A percentile compares a stretch with the other conserved stretches of the same genome.
phyloP scores from a whole-genome alignment of 2,888 invertebrate genomes.

The Scelioninae gen. 1 region DNA sequence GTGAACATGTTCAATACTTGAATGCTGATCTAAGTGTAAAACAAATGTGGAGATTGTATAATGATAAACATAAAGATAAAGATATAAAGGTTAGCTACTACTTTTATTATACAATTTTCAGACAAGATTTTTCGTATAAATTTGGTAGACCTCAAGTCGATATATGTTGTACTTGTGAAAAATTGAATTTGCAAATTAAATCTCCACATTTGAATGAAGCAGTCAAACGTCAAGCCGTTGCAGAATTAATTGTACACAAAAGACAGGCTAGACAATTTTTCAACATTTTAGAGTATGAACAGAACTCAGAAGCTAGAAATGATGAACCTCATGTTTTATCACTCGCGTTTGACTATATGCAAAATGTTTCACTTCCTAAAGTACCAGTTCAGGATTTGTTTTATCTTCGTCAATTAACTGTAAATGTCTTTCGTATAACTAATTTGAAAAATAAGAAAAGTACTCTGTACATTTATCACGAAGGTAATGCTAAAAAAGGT shows the following conservation, averaged over 20 bases:
- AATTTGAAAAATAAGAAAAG: conserved; percentile 9
- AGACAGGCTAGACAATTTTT: conserved; percentile 18
- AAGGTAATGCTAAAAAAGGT: conserved; percentile 23
- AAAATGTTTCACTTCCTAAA: conserved; percentile 19
- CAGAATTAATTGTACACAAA: conserved; percentile 27
- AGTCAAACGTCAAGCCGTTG: conserved; percentile 7
- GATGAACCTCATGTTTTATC: conserved; percentile 14
- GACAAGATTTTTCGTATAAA: conserved; percentile 20
- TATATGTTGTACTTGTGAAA: conserved; percentile 22
- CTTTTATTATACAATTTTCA: conserved; percentile 11
- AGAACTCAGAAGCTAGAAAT: conserved; percentile 1
- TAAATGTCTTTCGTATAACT: conserved; percentile 17
- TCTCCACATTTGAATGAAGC: conserved; percentile 17
- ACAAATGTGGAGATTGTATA: conserved; percentile 21
- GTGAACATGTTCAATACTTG: conserved; percentile 16
- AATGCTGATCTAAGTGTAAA: conserved; percentile 20
- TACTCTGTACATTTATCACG: conserved; percentile 18
- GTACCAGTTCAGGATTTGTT: conserved; percentile 27
- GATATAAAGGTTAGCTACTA: conserved; percentile 4
- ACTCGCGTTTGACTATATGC: conserved; percentile 22
- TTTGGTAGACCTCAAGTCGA: conserved; percentile 28
- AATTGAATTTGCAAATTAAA: conserved; percentile 24
- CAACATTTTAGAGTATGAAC: conserved; percentile 13
- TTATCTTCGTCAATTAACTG: conserved; percentile 27
- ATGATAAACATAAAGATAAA: conserved; percentile 13